phyloP scores from a whole-genome alignment of 2,888 invertebrate species.

The Abrostola triplasia region DNA sequence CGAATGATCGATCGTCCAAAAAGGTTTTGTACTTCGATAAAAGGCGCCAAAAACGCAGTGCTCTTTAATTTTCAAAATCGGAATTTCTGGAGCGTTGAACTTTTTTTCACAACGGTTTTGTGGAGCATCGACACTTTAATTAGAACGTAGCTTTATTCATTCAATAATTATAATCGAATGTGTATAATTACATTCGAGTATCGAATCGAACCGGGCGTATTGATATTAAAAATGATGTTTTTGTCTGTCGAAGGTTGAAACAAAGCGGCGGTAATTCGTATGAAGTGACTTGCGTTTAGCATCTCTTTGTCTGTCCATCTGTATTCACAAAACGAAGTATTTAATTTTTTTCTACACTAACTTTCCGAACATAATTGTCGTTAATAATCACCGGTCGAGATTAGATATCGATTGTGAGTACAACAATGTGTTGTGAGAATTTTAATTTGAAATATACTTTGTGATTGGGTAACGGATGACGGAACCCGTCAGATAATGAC shows the following conservation, averaged over 20 bases:
- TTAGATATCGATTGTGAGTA: slow-evolving; percentile 69
- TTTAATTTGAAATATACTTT: slow-evolving; percentile 49
- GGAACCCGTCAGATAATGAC: slow-evolving; percentile 35
- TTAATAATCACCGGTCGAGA: slow-evolving; percentile 77
- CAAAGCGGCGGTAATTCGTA: slow-evolving; percentile 85
- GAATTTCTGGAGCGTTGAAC: slow-evolving; percentile 54
- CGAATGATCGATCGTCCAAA: slow-evolving; percentile 32
- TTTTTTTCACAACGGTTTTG: slow-evolving; percentile 57
- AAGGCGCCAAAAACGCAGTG: slow-evolving; percentile 53
- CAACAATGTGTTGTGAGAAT: slow-evolving; percentile 54
- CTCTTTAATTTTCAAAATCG: slow-evolving; percentile 61
- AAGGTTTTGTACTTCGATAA: slow-evolving; percentile 51
- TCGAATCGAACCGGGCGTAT: slow-evolving; percentile 70
- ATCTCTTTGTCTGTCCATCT: slow-evolving; percentile 77
- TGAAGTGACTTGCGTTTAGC: slow-evolving; percentile 86
- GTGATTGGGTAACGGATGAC: slow-evolving; percentile 39
- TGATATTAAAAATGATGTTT: slow-evolving; percentile 81
- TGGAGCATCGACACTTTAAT: slow-evolving; percentile 74
- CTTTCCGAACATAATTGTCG: slow-evolving; percentile 79
- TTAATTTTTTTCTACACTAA: slow-evolving; percentile 68
- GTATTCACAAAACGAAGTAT: slow-evolving; percentile 79
- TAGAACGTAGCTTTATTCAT: slow-evolving; percentile 73
- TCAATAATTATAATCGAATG: slow-evolving; percentile 71
- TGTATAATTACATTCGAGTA: slow-evolving; percentile 78
- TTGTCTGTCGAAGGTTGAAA: slow-evolving; percentile 80